Base-by-base conservation (phyloP, 2,113 vertebrate genomes). In the Ailuropoda melanoleuca region DNA sequence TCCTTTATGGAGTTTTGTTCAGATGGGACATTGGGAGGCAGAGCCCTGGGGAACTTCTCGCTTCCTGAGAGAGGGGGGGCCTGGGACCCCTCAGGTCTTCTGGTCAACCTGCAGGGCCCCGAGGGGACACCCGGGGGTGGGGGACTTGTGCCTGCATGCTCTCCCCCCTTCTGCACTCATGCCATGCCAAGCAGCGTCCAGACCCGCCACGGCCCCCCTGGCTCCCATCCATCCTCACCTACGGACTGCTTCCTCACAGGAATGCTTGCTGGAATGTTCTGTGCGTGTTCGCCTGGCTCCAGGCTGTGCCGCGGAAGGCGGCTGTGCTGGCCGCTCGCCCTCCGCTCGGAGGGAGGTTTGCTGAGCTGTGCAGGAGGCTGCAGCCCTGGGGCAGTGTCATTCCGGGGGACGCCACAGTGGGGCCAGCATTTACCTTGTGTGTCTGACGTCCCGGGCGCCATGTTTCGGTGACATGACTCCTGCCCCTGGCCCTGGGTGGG, bases 281-380 rank as follows among this genome's bases (percentile, higher is more conserved):
- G 53, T 3, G 53, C n/a, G 8, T 4, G 8, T 39, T 18, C 13
- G 1, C 13, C 37, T 17, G 56, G 31, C 43, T 43, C 55, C 53
- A 15, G 78, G 78, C 18, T 1, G 14, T 70, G n/a, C 3, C 6
- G 31, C 43, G 21, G 64, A n/a, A 6, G 7, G 31, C 8, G n/a
- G 68, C 68, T 19, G n/a, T 74, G 72, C 72, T 2, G 29, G n/a
- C 50, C 6, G 6, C 77, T 55, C 10, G 0, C 21, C 50, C 34
- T 37, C 53, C 37, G 70, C 31, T 11, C 4, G 0, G 46, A 15
- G 11, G 83, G 85, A 6, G n/a, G 29, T 10, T 2, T 34, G 86
- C 86, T 6, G 17, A 37, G 31, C 56, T 1, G 21, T 4, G 31
- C 23, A 0, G 29, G 55, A 1, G 6, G 6, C 3, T 0, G 9